Evolutionary conservation across 2,888 invertebrate species (phyloP).

Genomic region (Cryptocephalus primarius): DNA sequence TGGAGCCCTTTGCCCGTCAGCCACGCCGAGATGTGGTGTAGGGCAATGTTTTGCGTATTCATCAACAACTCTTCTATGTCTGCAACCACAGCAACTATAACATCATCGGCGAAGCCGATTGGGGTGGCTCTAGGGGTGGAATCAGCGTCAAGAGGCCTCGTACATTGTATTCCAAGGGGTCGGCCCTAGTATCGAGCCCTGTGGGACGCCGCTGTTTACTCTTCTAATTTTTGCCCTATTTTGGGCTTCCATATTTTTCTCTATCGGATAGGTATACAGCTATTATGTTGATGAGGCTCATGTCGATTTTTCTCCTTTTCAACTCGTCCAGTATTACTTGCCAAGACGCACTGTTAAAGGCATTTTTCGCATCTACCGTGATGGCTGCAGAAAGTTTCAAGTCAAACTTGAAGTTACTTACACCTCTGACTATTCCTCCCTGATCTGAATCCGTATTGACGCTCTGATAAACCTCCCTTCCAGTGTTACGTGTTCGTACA

Average conservation of each 20-base stretch:
- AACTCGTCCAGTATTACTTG: constrained; percentile 3
- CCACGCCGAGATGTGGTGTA: too few species aligned
- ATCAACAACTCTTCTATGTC: too few species aligned
- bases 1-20: too few species aligned
- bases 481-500: too few species aligned
- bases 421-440: not conserved
- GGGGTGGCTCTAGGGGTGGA: too few species aligned
- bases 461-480: too few species aligned
- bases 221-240: not conserved
- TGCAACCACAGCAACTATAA: too few species aligned
- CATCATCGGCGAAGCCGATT: too few species aligned
- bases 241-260: not conserved
- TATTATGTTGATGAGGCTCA: constrained; percentile 4
- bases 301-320: constrained; percentile 3
- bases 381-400: constrained; percentile 1
- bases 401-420: too few species aligned
- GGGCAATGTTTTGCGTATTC: too few species aligned
- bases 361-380: constrained; percentile 1
- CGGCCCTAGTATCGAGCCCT: constrained; percentile 7
- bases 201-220: constrained; percentile 6
- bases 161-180: constrained; percentile 6
- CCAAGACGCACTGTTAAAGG: constrained; percentile 2
- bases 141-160: too few species aligned
- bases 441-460: too few species aligned
- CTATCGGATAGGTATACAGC: constrained; percentile 2